A percentile compares a stretch with the other conserved stretches of the same genome.
phyloP scores from a whole-genome alignment of 2,797 vertebrate genomes.

The Sandelia bainsii region DNA sequence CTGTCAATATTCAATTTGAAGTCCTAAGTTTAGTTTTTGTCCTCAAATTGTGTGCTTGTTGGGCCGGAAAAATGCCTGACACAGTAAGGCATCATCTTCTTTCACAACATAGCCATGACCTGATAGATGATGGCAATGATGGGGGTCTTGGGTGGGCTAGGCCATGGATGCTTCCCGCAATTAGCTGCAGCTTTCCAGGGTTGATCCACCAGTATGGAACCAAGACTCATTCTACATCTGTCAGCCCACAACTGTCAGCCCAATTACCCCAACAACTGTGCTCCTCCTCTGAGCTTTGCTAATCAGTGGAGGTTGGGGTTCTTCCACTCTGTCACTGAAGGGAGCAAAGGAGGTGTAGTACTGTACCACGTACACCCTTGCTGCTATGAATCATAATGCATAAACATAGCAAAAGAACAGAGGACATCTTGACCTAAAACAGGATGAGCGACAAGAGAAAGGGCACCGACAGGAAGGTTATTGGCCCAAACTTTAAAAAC shows the following conservation, averaged over 20 bases:
- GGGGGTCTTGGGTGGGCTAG: conserved; percentile 23
- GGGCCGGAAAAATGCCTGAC: conserved; percentile 7
- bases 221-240: conserved; percentile 64
- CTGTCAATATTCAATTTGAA: not conserved
- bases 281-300: conserved; percentile 64
- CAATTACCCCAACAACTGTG: conserved; percentile 64
- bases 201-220: conserved; percentile 58
- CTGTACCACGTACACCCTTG: conserved; percentile 61
- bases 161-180: conserved; percentile 30
- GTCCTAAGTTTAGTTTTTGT: not conserved
- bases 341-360: conserved; percentile 42
- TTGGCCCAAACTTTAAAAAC: conserved; percentile 79
- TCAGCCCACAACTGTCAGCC: conserved; percentile 46
- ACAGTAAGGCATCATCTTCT: no score
- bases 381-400: conserved; percentile 71
- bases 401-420: conserved; percentile 77
- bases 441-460: conserved; percentile 74
- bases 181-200: conserved; percentile 44
- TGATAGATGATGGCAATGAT: conserved; percentile 21
- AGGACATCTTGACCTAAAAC: conserved; percentile 81
- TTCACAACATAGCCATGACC: not conserved
- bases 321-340: conserved; percentile 42
- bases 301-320: conserved; percentile 64
- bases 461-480: conserved; percentile 72
- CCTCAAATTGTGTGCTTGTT: not conserved